Evolutionary conservation across 2,888 invertebrate genomes (phyloP).

Genomic region (Helicoverpa assulta): DNA sequence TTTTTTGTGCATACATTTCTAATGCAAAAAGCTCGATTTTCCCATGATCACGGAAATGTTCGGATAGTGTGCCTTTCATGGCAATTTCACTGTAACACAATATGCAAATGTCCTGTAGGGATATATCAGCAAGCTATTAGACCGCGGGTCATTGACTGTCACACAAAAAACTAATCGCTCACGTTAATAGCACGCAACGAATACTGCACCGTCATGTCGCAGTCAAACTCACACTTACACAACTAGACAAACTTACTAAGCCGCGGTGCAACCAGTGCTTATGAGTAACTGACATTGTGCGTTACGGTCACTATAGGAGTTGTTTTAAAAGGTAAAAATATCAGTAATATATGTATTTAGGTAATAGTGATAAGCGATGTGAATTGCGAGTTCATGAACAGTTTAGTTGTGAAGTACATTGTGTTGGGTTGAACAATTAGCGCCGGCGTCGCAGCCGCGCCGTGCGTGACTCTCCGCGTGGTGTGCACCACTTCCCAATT

Average conservation of each 20-base stretch:
- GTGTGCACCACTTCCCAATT: background rate
- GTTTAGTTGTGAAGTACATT: background rate
- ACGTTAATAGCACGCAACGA: conserved; percentile 1
- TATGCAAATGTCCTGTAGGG: too few species aligned
- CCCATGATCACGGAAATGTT: too few species aligned
- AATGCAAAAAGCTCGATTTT: too few species aligned
- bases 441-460: background rate
- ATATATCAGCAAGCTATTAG: background rate
- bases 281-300: background rate
- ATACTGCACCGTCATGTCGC: conserved; percentile 10
- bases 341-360: background rate
- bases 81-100: too few species aligned
- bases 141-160: conserved; percentile 17
- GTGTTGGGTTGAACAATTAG: conserved; percentile 5
- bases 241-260: background rate
- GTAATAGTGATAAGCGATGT: conserved; percentile 5
- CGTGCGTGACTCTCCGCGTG: too few species aligned
- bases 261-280: background rate
- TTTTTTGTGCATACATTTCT: too few species aligned
- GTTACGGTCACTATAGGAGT: too few species aligned
- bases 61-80: too few species aligned
- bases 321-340: background rate
- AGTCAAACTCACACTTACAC: conserved; percentile 6
- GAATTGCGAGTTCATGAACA: background rate
- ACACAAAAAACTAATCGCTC: conserved; percentile 3